Conservation (phyloP, 2,888 invertebrate genomes). For the Leucophenga maculata region DNA sequence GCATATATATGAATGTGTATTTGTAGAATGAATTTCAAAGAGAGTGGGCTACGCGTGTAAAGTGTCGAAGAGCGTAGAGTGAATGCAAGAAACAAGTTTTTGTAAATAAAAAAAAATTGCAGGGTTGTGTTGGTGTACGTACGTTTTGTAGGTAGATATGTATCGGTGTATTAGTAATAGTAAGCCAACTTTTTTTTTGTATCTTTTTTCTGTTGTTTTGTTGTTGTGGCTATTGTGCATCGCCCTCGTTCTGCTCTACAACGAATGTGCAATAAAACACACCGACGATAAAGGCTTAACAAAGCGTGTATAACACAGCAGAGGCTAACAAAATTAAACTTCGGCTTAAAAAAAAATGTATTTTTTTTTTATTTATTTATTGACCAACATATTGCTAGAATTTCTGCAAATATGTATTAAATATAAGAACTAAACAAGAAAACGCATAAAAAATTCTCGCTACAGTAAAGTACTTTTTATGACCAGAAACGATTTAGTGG, state of each 20-base stretch:
- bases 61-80: no score
- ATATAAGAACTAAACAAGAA: not conserved
- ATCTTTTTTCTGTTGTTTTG: not conserved
- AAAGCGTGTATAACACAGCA: not conserved
- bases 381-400: not conserved
- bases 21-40: slow-evolving; percentile 52
- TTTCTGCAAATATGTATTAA: no score
- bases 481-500: no score
- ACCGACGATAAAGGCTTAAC: not conserved
- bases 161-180: no score
- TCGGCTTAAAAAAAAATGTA: no score
- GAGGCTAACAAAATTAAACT: not conserved
- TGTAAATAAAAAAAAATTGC: not conserved
- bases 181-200: not conserved
- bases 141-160: no score
- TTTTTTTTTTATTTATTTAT: not conserved
- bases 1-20: slow-evolving; percentile 17
- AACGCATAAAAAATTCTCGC: not conserved
- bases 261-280: slow-evolving; percentile 20
- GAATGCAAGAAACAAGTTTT: slow-evolving; percentile 9
- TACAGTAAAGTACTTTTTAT: no score
- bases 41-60: slow-evolving; percentile 15
- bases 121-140: no score
- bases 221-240: slow-evolving; percentile 2
- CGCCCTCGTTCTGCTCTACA: slow-evolving; percentile 1